Percentiles rank a stretch among this genome's conserved stretches.
Evolutionary conservation across 2,797 vertebrate species (phyloP).

Genomic region (Centroberyx gerrardi): DNA sequence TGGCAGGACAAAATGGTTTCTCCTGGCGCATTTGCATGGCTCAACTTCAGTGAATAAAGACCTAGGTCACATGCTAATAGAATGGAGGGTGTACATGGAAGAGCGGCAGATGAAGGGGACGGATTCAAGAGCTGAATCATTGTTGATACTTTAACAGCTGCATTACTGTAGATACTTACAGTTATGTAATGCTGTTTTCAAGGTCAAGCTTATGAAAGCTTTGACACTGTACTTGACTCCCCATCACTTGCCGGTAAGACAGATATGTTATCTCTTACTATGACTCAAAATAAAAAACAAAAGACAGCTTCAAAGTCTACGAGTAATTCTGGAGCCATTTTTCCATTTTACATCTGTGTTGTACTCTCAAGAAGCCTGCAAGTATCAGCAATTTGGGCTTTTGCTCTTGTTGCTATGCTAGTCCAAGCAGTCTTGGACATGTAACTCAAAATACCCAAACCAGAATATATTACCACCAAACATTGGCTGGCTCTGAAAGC

Average conservation of each 20-base stretch:
- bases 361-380: not conserved
- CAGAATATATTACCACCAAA: not conserved
- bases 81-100: constrained; percentile 49
- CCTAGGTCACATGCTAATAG: constrained; percentile 47
- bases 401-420: not conserved
- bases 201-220: constrained; percentile 45
- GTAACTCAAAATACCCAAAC: not conserved
- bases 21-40: constrained; percentile 26
- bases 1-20: constrained; percentile 25
- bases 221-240: constrained; percentile 30
- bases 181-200: constrained; percentile 56
- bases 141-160: constrained; percentile 64
- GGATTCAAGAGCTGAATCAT: constrained; percentile 65
- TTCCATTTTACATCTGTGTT: constrained; percentile 9
- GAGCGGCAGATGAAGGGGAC: constrained; percentile 43
- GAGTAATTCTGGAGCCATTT: constrained; percentile 8
- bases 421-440: constrained; percentile 5
- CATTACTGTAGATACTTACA: constrained; percentile 59
- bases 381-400: not conserved
- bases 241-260: constrained; percentile 27
- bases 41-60: constrained; percentile 44
- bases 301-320: not conserved
- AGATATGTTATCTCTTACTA: constrained; percentile 1
- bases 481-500: not conserved
- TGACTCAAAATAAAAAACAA: not conserved